phyloP scores from a whole-genome alignment of 2,113 vertebrate species.

The Salvelinus fontinalis region DNA sequence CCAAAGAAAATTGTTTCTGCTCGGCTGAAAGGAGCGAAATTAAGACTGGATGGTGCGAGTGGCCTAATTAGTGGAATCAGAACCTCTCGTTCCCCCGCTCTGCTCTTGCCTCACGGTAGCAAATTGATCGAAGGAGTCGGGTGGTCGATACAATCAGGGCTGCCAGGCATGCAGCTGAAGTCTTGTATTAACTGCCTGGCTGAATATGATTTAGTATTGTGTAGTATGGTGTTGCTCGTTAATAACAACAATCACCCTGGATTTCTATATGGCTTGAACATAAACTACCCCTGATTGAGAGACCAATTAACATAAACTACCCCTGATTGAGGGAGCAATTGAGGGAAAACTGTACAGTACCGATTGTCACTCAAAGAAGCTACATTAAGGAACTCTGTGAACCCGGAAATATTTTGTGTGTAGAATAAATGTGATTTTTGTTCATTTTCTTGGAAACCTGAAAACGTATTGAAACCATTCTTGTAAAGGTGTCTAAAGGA shows the following conservation, averaged over 20 bases:
- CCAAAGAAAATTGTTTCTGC: conserved; percentile 29
- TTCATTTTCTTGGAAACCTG: no score
- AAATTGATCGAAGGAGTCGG: conserved; percentile 34
- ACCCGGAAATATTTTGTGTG: no score
- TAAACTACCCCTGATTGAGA: background rate
- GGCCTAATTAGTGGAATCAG: conserved; percentile 56
- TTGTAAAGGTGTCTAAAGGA: no score
- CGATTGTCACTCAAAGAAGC: background rate
- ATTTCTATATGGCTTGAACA: background rate
- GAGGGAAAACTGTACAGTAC: background rate
- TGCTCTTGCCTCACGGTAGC: conserved; percentile 5
- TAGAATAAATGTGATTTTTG: no score
- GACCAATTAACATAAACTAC: background rate
- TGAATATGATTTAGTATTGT: conserved; percentile 19
- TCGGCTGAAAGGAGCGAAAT: conserved; percentile 41
- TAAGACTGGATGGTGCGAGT: conserved; percentile 29
- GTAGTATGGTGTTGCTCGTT: conserved; percentile 15
- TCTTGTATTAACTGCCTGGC: background rate
- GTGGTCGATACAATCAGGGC: conserved; percentile 28
- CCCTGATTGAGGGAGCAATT: background rate
- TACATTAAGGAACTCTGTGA: background rate
- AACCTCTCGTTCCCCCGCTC: conserved; percentile 5
- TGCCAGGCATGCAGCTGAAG: conserved; percentile 4
- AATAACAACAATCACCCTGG: background rate
- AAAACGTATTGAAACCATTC: no score